A percentile compares a stretch with the other conserved stretches of the same genome.
Evolutionary conservation across 2,113 vertebrate species (phyloP).

Genomic region (Bubalus kerabau): DNA sequence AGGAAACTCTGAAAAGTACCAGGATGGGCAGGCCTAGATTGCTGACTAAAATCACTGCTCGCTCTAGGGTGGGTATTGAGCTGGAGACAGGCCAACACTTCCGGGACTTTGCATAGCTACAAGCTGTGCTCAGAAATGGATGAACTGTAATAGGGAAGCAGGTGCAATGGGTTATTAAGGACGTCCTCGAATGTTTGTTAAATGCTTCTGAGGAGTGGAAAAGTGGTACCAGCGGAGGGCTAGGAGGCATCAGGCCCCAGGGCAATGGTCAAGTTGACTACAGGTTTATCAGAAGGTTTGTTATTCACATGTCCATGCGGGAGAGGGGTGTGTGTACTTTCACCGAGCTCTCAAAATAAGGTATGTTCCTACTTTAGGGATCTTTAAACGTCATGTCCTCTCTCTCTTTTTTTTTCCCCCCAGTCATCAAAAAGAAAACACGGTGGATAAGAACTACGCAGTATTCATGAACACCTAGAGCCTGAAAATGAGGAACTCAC

Average conservation of each 20-base stretch:
- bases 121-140: background rate
- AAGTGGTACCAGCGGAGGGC: background rate
- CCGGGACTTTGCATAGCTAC: background rate
- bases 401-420: background rate
- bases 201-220: background rate
- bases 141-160: background rate
- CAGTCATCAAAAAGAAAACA: background rate
- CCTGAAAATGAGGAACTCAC: conserved; percentile 22
- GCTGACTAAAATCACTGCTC: background rate
- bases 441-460: background rate
- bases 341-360: background rate
- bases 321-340: background rate
- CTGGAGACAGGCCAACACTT: background rate
- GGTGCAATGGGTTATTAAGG: background rate
- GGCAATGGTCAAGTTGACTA: background rate
- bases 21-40: background rate
- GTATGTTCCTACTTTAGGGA: background rate
- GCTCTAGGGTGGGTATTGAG: background rate
- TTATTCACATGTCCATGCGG: background rate
- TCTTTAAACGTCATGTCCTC: background rate
- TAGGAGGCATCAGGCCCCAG: background rate
- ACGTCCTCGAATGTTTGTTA: background rate
- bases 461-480: background rate
- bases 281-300: background rate
- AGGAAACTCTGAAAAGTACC: background rate